phyloP scores from a whole-genome alignment of 2,888 invertebrate species.

The Drosophila monieri region DNA sequence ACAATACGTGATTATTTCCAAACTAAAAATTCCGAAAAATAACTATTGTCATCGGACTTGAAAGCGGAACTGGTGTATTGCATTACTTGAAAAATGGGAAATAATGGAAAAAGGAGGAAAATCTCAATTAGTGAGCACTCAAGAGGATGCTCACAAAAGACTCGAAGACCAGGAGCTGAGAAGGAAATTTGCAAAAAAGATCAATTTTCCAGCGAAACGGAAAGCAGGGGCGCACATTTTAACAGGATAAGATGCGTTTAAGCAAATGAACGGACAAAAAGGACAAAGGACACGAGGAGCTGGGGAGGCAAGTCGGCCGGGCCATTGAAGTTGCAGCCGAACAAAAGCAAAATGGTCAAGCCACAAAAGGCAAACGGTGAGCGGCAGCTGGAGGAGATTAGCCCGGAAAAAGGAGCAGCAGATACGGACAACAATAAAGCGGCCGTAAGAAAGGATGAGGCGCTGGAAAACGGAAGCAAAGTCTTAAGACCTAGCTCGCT shows the following conservation, averaged over 20 bases:
- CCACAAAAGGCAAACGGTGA: slow-evolving; percentile 74
- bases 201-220: slow-evolving; percentile 66
- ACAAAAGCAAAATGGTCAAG: slow-evolving; percentile 66
- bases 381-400: slow-evolving; percentile 57
- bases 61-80: slow-evolving; percentile 50
- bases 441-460: slow-evolving; percentile 30
- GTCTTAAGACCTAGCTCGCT: slow-evolving; percentile 41
- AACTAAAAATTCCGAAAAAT: slow-evolving; percentile 4
- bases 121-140: slow-evolving; percentile 62
- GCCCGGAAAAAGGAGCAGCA: slow-evolving; percentile 21
- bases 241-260: slow-evolving; percentile 76
- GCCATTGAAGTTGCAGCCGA: slow-evolving; percentile 62
- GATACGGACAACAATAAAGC: slow-evolving; percentile 12
- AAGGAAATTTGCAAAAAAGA: slow-evolving; percentile 64
- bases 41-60: slow-evolving; percentile 21
- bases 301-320: slow-evolving; percentile 44
- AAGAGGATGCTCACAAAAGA: slow-evolving; percentile 25
- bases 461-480: slow-evolving; percentile 50
- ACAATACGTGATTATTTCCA: slow-evolving; percentile 10
- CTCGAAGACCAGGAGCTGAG: slow-evolving; percentile 34
- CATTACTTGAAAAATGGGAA: slow-evolving; percentile 19
- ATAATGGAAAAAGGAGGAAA: slow-evolving; percentile 35
- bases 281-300: slow-evolving; percentile 49
- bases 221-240: slow-evolving; percentile 56
- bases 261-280: slow-evolving; percentile 70